phyloP scores from a whole-genome alignment of 2,113 vertebrate species.

The Spea multiplicata region DNA sequence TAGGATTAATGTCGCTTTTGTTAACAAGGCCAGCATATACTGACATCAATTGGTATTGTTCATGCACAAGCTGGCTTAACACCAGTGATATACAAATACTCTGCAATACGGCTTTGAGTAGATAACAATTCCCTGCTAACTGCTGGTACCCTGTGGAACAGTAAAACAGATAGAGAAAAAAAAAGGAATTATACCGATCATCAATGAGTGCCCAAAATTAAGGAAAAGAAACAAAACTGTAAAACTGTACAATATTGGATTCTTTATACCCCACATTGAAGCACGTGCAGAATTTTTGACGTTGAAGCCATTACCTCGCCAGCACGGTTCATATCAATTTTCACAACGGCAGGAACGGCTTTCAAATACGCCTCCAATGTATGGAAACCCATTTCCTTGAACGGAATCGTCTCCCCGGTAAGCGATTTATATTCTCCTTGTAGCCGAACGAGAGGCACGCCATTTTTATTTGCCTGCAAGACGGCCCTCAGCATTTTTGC shows the following conservation, averaged over 20 bases:
- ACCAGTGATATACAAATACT: background rate
- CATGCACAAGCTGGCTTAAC: background rate
- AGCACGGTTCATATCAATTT: slow-evolving; percentile 66
- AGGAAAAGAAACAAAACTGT: no score
- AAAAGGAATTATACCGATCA: no score
- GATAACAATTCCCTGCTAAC: no score
- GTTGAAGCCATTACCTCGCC: slow-evolving; percentile 77
- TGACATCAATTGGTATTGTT: slow-evolving; percentile 2
- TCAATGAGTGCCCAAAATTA: background rate
- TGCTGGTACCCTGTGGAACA: no score
- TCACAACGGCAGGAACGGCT: slow-evolving; percentile 81
- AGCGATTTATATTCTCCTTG: slow-evolving; percentile 77
- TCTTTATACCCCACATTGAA: background rate
- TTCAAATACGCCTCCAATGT: slow-evolving; percentile 76
- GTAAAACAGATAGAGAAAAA: no score
- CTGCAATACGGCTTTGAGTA: no score
- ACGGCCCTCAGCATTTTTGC: slow-evolving; percentile 84
- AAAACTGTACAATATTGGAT: background rate
- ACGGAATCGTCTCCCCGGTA: slow-evolving; percentile 82
- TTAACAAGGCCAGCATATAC: background rate
- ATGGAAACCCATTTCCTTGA: slow-evolving; percentile 72
- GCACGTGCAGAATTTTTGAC: background rate
- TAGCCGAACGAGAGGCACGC: slow-evolving; percentile 70
- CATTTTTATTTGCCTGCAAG: slow-evolving; percentile 80
- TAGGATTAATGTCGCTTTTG: slow-evolving; percentile 3